Percentiles rank a stretch among this genome's conserved stretches.
phyloP scores from a whole-genome alignment of 2,888 invertebrate genomes.

The Rhagophthalmus giganteus region DNA sequence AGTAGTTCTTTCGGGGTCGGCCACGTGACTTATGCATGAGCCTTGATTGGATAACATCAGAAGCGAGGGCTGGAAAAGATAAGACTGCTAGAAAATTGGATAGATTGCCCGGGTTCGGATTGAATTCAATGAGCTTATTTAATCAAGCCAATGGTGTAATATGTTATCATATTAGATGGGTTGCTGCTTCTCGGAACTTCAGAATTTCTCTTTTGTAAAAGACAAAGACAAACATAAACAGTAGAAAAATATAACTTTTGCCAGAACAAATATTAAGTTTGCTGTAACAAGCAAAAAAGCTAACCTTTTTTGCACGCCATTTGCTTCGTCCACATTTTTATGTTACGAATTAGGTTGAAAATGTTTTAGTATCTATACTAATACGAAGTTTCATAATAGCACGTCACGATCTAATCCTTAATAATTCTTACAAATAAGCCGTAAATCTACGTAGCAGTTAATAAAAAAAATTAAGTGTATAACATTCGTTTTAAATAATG shows the following conservation, averaged over 20 bases:
- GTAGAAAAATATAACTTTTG: slow-evolving; percentile 31
- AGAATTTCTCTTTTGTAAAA: slow-evolving; percentile 27
- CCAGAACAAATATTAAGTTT: slow-evolving; percentile 31
- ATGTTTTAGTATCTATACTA: too few species aligned
- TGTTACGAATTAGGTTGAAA: too few species aligned
- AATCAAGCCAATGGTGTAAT: slow-evolving; percentile 41
- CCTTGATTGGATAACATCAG: slow-evolving; percentile 51
- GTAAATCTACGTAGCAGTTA: too few species aligned
- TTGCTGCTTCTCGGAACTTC: slow-evolving; percentile 17
- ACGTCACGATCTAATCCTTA: too few species aligned
- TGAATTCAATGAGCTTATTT: slow-evolving; percentile 56
- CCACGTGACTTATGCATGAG: slow-evolving; percentile 48
- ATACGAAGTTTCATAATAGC: too few species aligned
- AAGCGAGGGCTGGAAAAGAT: slow-evolving; percentile 52
- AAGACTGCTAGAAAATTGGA: slow-evolving; percentile 55
- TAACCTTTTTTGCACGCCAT: slow-evolving; percentile 38
- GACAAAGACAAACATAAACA: slow-evolving; percentile 32
- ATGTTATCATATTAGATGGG: slow-evolving; percentile 37
- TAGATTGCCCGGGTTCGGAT: slow-evolving; percentile 52
- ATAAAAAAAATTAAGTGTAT: too few species aligned
- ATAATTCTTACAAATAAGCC: too few species aligned
- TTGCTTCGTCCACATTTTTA: slow-evolving; percentile 27
- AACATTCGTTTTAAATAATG: too few species aligned
- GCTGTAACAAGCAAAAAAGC: slow-evolving; percentile 35
- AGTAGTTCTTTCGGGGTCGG: slow-evolving; percentile 30